Conservation (phyloP, 1,140 invertebrate genomes). For the Goniozus legneri region DNA sequence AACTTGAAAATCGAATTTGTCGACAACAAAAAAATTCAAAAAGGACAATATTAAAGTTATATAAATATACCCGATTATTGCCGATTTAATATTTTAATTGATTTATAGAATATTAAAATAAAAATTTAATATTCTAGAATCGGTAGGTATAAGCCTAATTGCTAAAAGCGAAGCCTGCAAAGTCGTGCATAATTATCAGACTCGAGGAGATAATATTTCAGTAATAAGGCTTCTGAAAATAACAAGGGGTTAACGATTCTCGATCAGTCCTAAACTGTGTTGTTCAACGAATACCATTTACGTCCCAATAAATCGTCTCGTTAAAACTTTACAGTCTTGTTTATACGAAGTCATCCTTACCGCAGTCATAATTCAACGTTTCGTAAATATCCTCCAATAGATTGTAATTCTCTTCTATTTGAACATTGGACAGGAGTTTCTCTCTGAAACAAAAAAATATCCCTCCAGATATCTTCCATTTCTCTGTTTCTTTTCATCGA, state of each 20-base stretch:
- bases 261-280: too few relatives aligned
- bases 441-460: constrained; percentile 37
- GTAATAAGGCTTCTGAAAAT: constrained; percentile 23
- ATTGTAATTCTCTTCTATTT: constrained; percentile 47
- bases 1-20: too few relatives aligned
- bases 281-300: too few relatives aligned
- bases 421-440: constrained; percentile 40
- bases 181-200: constrained; percentile 25
- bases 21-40: too few relatives aligned
- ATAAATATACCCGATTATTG: too few relatives aligned
- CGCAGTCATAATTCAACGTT: constrained; percentile 43
- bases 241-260: constrained; percentile 9
- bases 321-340: not conserved
- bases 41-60: too few relatives aligned
- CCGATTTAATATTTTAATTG: too few relatives aligned
- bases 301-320: not conserved
- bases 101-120: too few relatives aligned
- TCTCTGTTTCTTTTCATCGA: too few relatives aligned
- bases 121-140: too few relatives aligned
- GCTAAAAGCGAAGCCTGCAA: constrained; percentile 19
- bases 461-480: not conserved
- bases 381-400: constrained; percentile 51
- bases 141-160: too few relatives aligned
- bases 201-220: constrained; percentile 14
- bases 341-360: constrained; percentile 31